These are phyloP conservation scores for Hydrozoanthus tunicans DNA, from an alignment of 64 coral and sea anemone genomes.

Conservation along the genomic window DNA sequence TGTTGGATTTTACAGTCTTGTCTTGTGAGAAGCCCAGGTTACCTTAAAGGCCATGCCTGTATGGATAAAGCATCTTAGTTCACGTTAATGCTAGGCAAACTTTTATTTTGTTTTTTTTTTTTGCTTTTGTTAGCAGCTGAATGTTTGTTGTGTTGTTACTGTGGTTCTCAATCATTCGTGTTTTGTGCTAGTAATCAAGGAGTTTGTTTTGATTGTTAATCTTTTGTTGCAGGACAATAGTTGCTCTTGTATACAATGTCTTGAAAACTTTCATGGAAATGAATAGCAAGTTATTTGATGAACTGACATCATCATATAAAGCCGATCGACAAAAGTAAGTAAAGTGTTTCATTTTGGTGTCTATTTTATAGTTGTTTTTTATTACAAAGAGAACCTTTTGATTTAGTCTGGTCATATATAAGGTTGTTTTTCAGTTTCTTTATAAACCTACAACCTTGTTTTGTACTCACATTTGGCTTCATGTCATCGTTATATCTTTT, in stretches of 20 bases:
- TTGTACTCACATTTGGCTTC: no score
- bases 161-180: not conserved
- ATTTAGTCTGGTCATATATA: no score
- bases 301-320: slow-evolving; percentile 99
- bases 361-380: not conserved
- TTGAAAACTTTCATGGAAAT: slow-evolving; percentile 99
- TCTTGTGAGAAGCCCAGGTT: no score
- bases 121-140: not conserved
- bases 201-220: not conserved
- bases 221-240: slow-evolving; percentile 88
- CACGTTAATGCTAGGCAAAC: no score
- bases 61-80: no score
- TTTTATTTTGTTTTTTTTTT: no score
- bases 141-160: not conserved
- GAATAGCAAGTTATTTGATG: slow-evolving; percentile 99
- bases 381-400: no score
- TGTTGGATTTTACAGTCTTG: no score
- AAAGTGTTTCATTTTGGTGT: not conserved
- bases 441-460: no score
- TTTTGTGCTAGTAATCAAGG: not conserved
- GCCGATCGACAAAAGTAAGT: slow-evolving; percentile 99
- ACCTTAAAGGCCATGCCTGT: no score
- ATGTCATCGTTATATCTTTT: no score
- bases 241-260: slow-evolving; percentile 99
- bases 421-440: no score